phyloP scores from a whole-genome alignment of 1,140 invertebrate genomes.

The Pseudobourletiella spinata region DNA sequence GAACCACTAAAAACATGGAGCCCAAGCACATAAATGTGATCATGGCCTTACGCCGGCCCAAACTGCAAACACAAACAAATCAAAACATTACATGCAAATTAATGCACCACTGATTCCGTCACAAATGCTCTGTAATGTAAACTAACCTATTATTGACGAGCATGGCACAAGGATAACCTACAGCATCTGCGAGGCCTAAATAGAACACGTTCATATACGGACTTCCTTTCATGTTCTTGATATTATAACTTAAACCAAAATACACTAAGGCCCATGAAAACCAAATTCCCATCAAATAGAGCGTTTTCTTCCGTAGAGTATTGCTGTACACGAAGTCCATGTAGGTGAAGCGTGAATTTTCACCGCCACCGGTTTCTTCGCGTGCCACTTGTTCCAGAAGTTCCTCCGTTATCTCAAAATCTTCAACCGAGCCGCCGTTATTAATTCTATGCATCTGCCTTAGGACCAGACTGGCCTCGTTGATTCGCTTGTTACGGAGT shows the following conservation, averaged over 20 bases:
- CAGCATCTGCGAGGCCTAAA: constrained; percentile 19
- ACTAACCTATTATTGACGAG: constrained; percentile 17
- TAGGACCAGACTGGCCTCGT: not conserved
- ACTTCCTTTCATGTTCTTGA: constrained; percentile 22
- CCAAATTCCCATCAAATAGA: constrained; percentile 21
- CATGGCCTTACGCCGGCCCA: constrained; percentile 18
- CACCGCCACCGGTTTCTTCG: not conserved
- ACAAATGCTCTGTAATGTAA: no score
- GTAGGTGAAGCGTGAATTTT: not conserved
- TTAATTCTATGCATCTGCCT: not conserved
- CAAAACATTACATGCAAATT: no score
- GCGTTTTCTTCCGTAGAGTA: not conserved
- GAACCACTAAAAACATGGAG: constrained; percentile 11
- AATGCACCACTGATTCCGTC: no score
- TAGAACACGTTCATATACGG: constrained; percentile 19
- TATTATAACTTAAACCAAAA: constrained; percentile 26
- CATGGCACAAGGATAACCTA: constrained; percentile 12
- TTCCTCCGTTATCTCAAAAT: not conserved
- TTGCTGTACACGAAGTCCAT: constrained; percentile 11
- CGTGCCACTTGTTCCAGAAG: constrained; percentile 2
- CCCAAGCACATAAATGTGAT: constrained; percentile 4
- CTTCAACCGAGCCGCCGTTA: not conserved
- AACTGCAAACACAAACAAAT: constrained; percentile 5
- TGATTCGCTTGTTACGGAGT: constrained; percentile 2
- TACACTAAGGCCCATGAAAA: constrained; percentile 16